Base-by-base conservation (phyloP, 2,888 invertebrate genomes). In the Dicyrtoma fusca region DNA sequence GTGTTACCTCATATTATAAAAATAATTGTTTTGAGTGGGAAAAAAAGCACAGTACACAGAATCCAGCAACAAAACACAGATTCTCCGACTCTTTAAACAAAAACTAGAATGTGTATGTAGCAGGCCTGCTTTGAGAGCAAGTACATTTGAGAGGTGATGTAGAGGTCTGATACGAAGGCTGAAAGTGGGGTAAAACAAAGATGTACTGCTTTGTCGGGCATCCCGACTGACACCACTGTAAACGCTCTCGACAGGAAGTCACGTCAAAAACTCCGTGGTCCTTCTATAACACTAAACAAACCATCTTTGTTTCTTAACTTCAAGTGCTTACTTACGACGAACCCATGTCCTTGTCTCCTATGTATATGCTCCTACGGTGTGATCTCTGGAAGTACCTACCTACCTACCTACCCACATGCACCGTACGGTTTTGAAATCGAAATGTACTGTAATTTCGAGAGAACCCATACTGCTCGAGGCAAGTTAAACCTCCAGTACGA, bases 221-320 rank as follows among this genome's bases (percentile, higher is more conserved):
- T 61, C 64, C 57, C 51, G 68, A 62, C 71, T 74, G 69, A 71
- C 74, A 74, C 71, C 64, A 68, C 62, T 23, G 74, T 71, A 74
- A 74, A 72, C 61, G 74, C 68, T 64, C 64, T 71, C 69, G 72
- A 74, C 74, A 74, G 74, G 74, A 74, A 74, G 74, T 74, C 74
- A 74, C 74, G 74, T 51, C 70, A 69, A 64, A 69, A 63, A 65
- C 63, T 73, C 53, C 69, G 64, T 69, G 59, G 65, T 69, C 49
- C 64, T 65, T 44, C 69, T 69, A n/a, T n/a, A 69, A 69, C 69
- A 73, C 73, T 69, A 69, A 73, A 69, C 73, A 73, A 73, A 73
- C 69, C 69, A 64, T 69, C 49, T 64, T 21, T 64, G 57, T 63
- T 73, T 63, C 63, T 26, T 47, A 25, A 55, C 25, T 59, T 17